Evolutionary conservation across 2,888 invertebrate species (phyloP), one percentile per base, ranked within the genome.

Genomic region (Chamaedrilus cognettii): DNA sequence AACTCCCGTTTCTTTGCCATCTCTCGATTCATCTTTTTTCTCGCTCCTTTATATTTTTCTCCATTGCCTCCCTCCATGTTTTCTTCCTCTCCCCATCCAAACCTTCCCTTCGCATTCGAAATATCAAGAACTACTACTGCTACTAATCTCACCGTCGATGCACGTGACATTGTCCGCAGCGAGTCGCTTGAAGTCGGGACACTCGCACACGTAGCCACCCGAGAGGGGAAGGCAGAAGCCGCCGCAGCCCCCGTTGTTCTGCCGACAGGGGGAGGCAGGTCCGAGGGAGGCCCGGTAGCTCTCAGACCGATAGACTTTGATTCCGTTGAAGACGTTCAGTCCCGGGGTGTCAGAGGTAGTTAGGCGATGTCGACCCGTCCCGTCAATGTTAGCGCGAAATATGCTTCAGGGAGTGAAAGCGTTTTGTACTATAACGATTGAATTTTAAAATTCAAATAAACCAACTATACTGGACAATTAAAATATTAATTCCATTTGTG

Each of bases 181-280:
- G 60, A 90, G 85, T 0, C 85, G 74, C 28, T 90, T 87, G 1
- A 94, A 94, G 0, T 92, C 91, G 0, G 93, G 93, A 80, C 94
- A 94, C 30, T 89, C 89, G 79, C 94, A 94, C 77, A 85, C 91
- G 0, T 30, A 35, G 31, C 82, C 68, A 7, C 70, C 69, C 1
- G 71, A 89, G 90, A 94, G 70, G 2, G 75, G 91, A 30, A 94
- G 86, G 79, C 94, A 94, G 0, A 94, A 86, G 80, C 94, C 92
- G 4, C 74, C 72, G 69, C 81, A 81, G 26, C 69, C 71, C 7
- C 71, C 71, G 35, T 69, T 69, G 15, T 26, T 60, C 11, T 60
- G 60, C 42, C 60, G 11, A 26, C 60, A 60, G n/a, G 35, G 34
- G 15, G 60, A 60, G 7, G 42, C 33, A 42, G 60, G 28, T 11